Percentiles rank a stretch among this genome's conserved stretches.
phyloP scores from a whole-genome alignment of 1,140 invertebrate species.

The Drosophila kikkawai region DNA sequence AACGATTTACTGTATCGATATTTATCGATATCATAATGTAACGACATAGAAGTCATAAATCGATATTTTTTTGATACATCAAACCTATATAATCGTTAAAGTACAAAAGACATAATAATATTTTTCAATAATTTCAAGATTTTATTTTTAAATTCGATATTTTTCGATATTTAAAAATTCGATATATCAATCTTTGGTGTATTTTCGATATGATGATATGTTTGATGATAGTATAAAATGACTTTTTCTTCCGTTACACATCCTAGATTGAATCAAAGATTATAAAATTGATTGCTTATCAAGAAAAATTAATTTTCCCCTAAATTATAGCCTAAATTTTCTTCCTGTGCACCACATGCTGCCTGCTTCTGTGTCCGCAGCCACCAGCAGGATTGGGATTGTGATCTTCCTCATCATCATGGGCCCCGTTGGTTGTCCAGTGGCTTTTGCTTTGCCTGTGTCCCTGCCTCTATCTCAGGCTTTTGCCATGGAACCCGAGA shows the following conservation, averaged over 20 bases:
- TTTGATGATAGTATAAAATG: too few species aligned
- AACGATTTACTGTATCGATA: not conserved
- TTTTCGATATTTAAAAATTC: too few species aligned
- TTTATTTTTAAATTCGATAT: too few species aligned
- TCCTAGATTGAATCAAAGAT: not conserved
- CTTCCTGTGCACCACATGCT: conserved; percentile 23
- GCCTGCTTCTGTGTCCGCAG: conserved; percentile 11
- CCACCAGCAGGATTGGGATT: conserved; percentile 41
- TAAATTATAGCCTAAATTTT: not conserved
- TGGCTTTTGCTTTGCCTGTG: conserved; percentile 23
- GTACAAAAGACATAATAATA: too few species aligned
- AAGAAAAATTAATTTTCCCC: not conserved
- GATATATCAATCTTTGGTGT: too few species aligned
- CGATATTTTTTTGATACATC: too few species aligned
- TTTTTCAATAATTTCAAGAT: too few species aligned
- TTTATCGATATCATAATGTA: not conserved
- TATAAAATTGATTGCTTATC: not conserved
- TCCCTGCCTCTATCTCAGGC: conserved; percentile 5
- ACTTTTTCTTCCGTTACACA: too few species aligned
- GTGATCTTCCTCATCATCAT: conserved; percentile 44
- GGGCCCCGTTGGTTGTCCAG: conserved; percentile 17
- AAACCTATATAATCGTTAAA: too few species aligned
- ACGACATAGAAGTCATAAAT: too few species aligned
- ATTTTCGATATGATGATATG: too few species aligned
- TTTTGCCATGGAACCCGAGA: conserved; percentile 26